phyloP scores from a whole-genome alignment of 1,140 invertebrate genomes.

The Carposina sasakii region DNA sequence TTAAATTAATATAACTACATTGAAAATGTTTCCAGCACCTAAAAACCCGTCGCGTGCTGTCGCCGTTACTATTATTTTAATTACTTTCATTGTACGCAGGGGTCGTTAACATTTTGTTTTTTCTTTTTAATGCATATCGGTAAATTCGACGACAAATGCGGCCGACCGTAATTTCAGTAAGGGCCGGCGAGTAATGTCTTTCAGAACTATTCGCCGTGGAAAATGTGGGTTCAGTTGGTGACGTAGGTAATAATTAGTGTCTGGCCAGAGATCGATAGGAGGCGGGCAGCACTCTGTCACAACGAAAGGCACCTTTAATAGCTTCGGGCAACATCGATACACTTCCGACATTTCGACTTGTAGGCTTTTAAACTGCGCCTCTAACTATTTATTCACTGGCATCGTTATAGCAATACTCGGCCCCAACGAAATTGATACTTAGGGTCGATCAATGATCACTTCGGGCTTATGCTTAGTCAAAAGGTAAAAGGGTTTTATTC shows the following conservation, averaged over 20 bases:
- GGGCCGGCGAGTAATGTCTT: conserved; percentile 42
- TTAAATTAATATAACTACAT: no score
- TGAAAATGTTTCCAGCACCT: no score
- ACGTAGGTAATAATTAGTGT: neutral
- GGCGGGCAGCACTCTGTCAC: neutral
- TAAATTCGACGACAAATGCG: conserved; percentile 40
- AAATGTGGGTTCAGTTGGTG: neutral
- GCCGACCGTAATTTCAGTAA: conserved; percentile 35
- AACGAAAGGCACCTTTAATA: no score
- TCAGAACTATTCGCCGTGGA: conserved; percentile 36
- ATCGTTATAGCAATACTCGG: no score
- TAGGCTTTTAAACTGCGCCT: no score
- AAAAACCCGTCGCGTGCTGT: conserved; percentile 57
- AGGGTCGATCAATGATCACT: no score
- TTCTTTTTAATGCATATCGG: conserved; percentile 34
- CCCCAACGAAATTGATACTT: no score
- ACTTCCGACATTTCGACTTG: no score
- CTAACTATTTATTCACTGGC: no score
- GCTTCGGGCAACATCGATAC: no score
- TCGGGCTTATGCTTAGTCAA: no score
- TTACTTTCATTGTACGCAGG: conserved; percentile 55
- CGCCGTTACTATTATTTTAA: conserved; percentile 62
- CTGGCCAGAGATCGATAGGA: neutral
- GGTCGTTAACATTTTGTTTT: conserved; percentile 48
- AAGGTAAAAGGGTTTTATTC: no score